These are phyloP conservation scores for Lipophrys pholis DNA, from an alignment of 2,113 vertebrate species.

Conservation along the genomic window DNA sequence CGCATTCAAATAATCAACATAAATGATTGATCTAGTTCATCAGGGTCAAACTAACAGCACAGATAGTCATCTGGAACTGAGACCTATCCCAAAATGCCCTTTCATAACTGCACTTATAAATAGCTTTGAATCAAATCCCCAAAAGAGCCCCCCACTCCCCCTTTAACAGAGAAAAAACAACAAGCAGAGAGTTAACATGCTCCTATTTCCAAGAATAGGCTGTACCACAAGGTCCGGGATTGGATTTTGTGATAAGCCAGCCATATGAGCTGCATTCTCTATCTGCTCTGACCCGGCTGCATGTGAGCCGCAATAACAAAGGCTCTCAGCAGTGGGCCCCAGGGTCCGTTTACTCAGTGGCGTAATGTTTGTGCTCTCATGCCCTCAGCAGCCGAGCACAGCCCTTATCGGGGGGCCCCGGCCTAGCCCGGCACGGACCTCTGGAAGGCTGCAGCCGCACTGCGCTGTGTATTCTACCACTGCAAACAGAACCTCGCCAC, in stretches of 20 bases:
- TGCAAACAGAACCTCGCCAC: slow-evolving; percentile 68
- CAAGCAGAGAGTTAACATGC: slow-evolving; percentile 38
- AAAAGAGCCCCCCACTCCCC: slow-evolving; percentile 9
- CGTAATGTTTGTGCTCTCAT: slow-evolving; percentile 83
- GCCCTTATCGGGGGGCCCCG: slow-evolving; percentile 74
- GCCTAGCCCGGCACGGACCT: slow-evolving; percentile 25
- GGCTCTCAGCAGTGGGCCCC: slow-evolving; percentile 72
- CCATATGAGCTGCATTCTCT: slow-evolving; percentile 74
- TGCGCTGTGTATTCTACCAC: slow-evolving; percentile 63
- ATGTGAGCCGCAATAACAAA: slow-evolving; percentile 79
- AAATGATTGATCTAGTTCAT: slow-evolving; percentile 64
- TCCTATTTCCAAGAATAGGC: slow-evolving; percentile 62
- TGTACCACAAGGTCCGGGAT: slow-evolving; percentile 51
- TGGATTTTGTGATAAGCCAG: slow-evolving; percentile 76
- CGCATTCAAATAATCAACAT: slow-evolving; percentile 53
- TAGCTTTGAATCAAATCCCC: slow-evolving; percentile 53
- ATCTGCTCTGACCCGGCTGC: slow-evolving; percentile 66
- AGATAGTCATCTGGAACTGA: slow-evolving; percentile 48
- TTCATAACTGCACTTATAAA: slow-evolving; percentile 58
- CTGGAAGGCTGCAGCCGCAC: slow-evolving; percentile 43
- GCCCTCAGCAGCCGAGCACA: slow-evolving; percentile 72
- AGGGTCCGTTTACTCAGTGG: slow-evolving; percentile 82
- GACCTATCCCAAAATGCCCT: slow-evolving; percentile 54
- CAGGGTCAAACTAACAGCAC: slow-evolving; percentile 47
- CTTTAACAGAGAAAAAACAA: slow-evolving; percentile 33